Evolutionary conservation across 2,113 vertebrate genomes (phyloP).

Genomic region (Callipepla californica): DNA sequence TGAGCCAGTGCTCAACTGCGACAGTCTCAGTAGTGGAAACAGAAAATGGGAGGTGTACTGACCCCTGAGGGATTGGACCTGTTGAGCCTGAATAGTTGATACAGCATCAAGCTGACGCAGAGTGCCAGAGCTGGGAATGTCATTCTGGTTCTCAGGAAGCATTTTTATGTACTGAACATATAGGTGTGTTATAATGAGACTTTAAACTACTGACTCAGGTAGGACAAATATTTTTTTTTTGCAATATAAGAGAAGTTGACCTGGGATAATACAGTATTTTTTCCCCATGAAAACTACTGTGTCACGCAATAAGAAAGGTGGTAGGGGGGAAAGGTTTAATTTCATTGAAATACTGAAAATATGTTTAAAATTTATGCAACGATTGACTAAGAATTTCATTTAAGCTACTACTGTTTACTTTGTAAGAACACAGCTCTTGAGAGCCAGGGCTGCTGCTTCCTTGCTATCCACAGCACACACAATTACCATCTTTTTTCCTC

Average conservation of each 20-base stretch:
- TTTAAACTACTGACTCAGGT: background rate
- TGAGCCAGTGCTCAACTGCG: background rate
- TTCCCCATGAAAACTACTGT: background rate
- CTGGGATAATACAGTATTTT: background rate
- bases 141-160: background rate
- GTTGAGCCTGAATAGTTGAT: background rate
- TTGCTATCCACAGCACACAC: background rate
- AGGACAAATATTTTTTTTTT: background rate
- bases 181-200: background rate
- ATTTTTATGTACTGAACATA: background rate
- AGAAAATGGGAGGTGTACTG: background rate
- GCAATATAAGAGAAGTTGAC: background rate
- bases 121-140: background rate
- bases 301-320: background rate
- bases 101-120: background rate
- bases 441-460: background rate
- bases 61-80: fast-evolving
- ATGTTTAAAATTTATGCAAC: background rate
- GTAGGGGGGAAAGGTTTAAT: background rate
- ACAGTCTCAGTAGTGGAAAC: background rate
- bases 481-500: background rate
- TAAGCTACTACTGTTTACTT: background rate
- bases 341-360: background rate
- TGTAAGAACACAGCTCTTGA: background rate
- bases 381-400: background rate